These are phyloP conservation scores for Nudaria mundana DNA, from an alignment of 2,888 invertebrate genomes.

Conservation along the genomic window DNA sequence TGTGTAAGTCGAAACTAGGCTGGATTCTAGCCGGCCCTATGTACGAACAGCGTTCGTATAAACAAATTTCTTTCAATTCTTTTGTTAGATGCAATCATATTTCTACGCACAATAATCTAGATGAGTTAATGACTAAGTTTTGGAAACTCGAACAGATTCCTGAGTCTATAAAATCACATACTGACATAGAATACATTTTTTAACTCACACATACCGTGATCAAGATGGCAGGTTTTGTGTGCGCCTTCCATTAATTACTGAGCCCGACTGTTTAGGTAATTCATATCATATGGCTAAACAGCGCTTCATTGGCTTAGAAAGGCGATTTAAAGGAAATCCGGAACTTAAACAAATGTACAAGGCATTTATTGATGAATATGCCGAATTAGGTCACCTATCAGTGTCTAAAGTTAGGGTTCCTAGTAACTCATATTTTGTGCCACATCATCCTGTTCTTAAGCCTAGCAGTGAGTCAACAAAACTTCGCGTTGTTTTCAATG, in stretches of 20 bases:
- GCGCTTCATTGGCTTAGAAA: constrained; percentile 4
- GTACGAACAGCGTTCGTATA: too few relatives aligned
- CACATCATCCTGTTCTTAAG: constrained; percentile 18
- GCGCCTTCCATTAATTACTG: constrained; percentile 8
- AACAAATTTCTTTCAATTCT: too few relatives aligned
- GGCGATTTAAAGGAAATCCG: constrained; percentile 1
- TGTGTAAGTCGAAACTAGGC: too few relatives aligned
- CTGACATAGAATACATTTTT: too few relatives aligned
- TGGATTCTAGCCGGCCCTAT: too few relatives aligned
- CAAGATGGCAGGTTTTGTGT: constrained; percentile 13
- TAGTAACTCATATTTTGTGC: constrained; percentile 7
- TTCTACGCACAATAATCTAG: too few relatives aligned
- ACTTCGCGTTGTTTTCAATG: constrained; percentile 22
- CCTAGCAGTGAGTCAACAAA: constrained; percentile 17
- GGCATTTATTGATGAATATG: constrained; percentile 7
- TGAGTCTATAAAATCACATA: too few relatives aligned
- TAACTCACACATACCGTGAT: constrained; percentile 1
- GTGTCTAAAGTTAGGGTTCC: neutral
- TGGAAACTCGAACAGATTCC: too few relatives aligned
- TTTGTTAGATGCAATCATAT: too few relatives aligned
- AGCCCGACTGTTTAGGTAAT: constrained; percentile 16
- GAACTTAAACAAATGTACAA: constrained; percentile 5
- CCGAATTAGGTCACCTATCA: neutral
- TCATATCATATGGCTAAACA: constrained; percentile 19
- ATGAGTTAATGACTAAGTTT: too few relatives aligned